Evolutionary conservation across 2,113 vertebrate genomes (phyloP).

Genomic region (Patagioenas fasciata): DNA sequence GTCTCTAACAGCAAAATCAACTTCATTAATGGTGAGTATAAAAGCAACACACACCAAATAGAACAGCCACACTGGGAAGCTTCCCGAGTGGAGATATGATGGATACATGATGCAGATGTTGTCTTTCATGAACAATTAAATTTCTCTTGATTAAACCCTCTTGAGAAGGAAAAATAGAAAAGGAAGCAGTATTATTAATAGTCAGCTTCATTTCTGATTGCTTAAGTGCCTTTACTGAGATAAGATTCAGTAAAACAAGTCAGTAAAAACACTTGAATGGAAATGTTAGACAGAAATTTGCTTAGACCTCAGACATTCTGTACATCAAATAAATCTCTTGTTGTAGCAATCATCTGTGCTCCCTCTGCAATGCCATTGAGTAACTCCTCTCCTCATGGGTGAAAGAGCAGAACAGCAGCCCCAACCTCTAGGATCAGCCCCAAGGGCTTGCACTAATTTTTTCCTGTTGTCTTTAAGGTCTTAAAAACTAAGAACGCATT

Average conservation of each 20-base stretch:
- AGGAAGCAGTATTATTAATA: neutral
- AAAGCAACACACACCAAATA: neutral
- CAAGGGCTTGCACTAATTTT: neutral
- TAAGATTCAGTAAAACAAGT: neutral
- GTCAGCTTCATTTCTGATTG: neutral
- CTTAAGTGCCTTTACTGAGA: neutral
- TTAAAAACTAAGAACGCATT: neutral
- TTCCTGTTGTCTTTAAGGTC: neutral
- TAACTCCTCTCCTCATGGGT: neutral
- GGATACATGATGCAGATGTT: neutral
- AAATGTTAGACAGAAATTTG: neutral
- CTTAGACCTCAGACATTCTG: neutral
- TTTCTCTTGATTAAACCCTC: conserved; percentile 12
- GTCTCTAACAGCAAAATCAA: neutral
- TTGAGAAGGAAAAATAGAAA: neutral
- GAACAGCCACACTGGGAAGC: neutral
- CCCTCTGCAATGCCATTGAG: fast-evolving
- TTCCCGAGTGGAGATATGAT: conserved; percentile 20
- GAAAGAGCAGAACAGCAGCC: neutral
- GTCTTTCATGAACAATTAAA: conserved; percentile 37
- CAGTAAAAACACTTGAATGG: neutral
- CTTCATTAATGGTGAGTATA: neutral
- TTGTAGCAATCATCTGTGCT: neutral
- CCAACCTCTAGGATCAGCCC: neutral
- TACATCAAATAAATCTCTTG: neutral